Percentiles rank a stretch among this genome's conserved stretches.
Conservation (phyloP, 2,113 vertebrate species). For the Brachypodius melanocephalos region DNA sequence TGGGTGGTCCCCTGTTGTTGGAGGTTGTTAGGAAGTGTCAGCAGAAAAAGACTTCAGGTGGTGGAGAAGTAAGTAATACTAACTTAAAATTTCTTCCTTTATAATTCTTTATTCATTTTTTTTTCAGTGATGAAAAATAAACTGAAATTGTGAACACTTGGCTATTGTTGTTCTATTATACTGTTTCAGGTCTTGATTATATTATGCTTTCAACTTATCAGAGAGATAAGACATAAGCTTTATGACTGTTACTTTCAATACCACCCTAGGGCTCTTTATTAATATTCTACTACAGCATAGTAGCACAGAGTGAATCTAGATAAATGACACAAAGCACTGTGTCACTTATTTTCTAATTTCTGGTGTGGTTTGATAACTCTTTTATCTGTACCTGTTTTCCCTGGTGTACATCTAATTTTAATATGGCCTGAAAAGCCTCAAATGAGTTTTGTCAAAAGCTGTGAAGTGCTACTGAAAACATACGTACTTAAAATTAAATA, state of each 20-base stretch:
- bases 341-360: neutral
- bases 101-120: neutral
- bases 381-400: neutral
- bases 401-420: neutral
- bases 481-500: neutral
- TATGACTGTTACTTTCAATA: neutral
- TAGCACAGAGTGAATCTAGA: neutral
- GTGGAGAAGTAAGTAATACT: constrained; percentile 71
- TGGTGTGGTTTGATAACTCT: neutral
- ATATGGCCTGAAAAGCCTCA: neutral
- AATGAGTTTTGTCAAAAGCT: neutral
- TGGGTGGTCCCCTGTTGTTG: constrained; percentile 80
- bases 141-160: neutral
- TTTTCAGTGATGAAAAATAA: neutral
- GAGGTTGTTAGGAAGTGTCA: constrained; percentile 83
- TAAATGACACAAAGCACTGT: neutral
- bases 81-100: neutral
- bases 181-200: neutral
- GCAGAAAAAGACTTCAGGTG: constrained; percentile 50
- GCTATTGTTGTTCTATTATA: neutral
- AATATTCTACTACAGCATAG: neutral
- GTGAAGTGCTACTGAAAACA: neutral
- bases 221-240: neutral
- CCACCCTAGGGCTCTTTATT: neutral
- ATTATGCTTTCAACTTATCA: neutral